Conservation (phyloP, 2,888 invertebrate genomes). For the Euphydryas editha region DNA sequence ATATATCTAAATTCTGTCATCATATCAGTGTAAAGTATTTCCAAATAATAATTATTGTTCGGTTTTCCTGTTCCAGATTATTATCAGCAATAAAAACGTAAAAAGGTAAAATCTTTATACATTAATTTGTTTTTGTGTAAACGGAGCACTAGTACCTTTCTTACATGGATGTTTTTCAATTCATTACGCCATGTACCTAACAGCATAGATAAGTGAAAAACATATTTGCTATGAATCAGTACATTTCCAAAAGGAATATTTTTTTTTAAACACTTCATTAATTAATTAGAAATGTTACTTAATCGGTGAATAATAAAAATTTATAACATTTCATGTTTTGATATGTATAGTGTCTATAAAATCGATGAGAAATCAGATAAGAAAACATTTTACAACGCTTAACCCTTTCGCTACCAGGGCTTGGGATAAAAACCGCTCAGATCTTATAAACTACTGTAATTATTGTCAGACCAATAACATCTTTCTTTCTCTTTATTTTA, state of each 20-base stretch:
- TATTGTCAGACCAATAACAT: too few relatives aligned
- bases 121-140: not conserved
- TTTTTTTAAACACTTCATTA: not conserved
- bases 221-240: constrained; percentile 4
- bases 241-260: not conserved
- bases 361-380: constrained; percentile 1
- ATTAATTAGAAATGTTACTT: not conserved
- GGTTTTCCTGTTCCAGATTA: not conserved
- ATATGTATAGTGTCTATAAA: not conserved
- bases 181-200: constrained; percentile 9
- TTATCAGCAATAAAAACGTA: not conserved
- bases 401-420: too few relatives aligned
- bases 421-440: too few relatives aligned
- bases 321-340: not conserved
- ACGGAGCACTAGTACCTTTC: not conserved
- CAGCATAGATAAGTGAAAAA: not conserved
- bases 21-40: constrained; percentile 18
- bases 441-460: too few relatives aligned
- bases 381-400: not conserved
- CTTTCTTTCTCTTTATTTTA: too few relatives aligned
- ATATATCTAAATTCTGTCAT: too few relatives aligned
- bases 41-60: not conserved
- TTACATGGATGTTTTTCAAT: too few relatives aligned
- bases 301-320: not conserved
- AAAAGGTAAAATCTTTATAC: not conserved